These are phyloP conservation scores for Drosophila hamatofila DNA, from an alignment of 2,888 invertebrate genomes.

Conservation along the genomic window DNA sequence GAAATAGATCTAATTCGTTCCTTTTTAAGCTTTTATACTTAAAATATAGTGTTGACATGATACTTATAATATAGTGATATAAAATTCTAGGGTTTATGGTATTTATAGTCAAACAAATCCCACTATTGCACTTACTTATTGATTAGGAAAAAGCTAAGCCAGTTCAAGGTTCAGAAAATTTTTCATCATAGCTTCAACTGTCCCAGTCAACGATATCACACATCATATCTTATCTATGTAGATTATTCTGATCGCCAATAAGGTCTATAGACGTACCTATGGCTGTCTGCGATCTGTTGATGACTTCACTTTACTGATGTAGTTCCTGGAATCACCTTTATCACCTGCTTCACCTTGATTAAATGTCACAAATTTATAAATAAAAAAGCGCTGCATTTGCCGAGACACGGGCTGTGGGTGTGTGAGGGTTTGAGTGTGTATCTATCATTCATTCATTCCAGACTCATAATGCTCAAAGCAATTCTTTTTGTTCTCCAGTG, in stretches of 20 bases:
- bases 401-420: too few relatives aligned
- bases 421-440: too few relatives aligned
- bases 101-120: neutral
- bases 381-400: too few relatives aligned
- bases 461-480: neutral
- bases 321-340: neutral
- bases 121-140: neutral
- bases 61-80: too few relatives aligned
- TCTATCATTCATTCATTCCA: too few relatives aligned
- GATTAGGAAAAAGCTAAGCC: neutral
- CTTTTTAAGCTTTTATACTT: too few relatives aligned
- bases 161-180: neutral
- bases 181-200: neutral
- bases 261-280: too few relatives aligned
- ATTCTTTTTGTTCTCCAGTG: neutral
- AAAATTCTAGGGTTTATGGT: too few relatives aligned
- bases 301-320: neutral
- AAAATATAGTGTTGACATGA: too few relatives aligned
- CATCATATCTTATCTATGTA: neutral
- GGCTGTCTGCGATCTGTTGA: neutral
- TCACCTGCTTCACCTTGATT: neutral
- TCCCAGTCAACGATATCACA: neutral
- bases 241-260: neutral
- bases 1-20: too few relatives aligned
- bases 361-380: too few relatives aligned